Evolutionary conservation across 1,140 invertebrate species (phyloP).

Genomic region (Sipha flava): DNA sequence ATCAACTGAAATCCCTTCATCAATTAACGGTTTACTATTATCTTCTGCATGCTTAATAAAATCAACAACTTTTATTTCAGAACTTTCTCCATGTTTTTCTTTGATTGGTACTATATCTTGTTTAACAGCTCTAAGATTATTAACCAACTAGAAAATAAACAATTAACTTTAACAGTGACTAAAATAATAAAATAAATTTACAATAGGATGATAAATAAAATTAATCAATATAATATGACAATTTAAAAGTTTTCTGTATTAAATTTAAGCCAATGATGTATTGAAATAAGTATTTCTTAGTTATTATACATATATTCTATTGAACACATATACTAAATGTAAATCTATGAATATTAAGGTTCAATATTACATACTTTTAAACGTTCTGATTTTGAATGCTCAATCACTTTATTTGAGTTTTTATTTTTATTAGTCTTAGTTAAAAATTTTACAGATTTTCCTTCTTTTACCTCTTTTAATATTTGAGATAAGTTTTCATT

Average conservation of each 20-base stretch:
- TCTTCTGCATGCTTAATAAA: slow-evolving; percentile 1
- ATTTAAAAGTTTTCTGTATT: too few species aligned
- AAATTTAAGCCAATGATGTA: too few species aligned
- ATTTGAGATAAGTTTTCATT: slow-evolving; percentile 17
- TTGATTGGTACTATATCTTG: slow-evolving; percentile 7
- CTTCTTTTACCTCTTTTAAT: slow-evolving; percentile 1
- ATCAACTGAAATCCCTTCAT: slow-evolving; percentile 27
- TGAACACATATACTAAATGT: not conserved
- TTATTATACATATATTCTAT: too few species aligned
- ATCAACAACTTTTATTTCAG: slow-evolving; percentile 22
- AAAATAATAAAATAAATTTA: too few species aligned
- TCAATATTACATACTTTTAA: not conserved
- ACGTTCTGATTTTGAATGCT: slow-evolving; percentile 10
- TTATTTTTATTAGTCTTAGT: not conserved
- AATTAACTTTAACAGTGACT: not conserved
- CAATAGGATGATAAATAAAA: not conserved
- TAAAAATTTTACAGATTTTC: slow-evolving; percentile 1
- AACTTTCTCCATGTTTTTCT: not conserved
- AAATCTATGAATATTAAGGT: not conserved
- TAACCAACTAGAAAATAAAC: not conserved
- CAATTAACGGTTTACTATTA: not conserved
- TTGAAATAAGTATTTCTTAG: too few species aligned
- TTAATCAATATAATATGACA: too few species aligned
- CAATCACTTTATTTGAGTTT: not conserved
- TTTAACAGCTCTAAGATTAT: slow-evolving; percentile 24